These are phyloP conservation scores for Oncorhynchus masou DNA, from an alignment of 2,113 vertebrate species.

Conservation along the genomic window DNA sequence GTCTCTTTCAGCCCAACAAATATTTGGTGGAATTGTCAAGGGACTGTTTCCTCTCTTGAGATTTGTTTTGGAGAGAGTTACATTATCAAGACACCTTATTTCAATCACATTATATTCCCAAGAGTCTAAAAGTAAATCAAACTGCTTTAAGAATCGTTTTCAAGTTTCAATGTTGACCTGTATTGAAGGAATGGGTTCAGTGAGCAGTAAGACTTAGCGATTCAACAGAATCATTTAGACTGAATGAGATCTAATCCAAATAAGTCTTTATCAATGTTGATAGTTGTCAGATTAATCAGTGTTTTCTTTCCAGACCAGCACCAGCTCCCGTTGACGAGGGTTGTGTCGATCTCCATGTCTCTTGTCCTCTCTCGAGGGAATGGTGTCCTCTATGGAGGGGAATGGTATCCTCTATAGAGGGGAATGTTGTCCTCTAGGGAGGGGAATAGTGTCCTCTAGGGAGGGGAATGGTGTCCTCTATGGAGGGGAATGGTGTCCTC, in stretches of 20 bases:
- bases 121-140: background rate
- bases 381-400: too few species aligned
- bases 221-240: background rate
- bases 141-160: background rate
- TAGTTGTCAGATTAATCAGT: slow-evolving; percentile 30
- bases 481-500: too few species aligned
- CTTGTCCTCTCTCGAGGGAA: background rate
- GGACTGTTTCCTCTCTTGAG: background rate
- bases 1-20: slow-evolving; percentile 6
- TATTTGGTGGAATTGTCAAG: background rate
- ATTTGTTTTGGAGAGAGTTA: background rate
- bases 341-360: background rate
- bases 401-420: too few species aligned
- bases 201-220: background rate
- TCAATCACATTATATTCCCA: background rate
- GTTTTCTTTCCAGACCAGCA: slow-evolving; percentile 49
- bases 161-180: background rate
- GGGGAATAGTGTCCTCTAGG: too few species aligned
- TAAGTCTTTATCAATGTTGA: background rate
- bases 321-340: slow-evolving; percentile 32
- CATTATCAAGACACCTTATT: background rate
- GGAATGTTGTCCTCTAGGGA: too few species aligned
- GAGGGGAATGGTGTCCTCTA: too few species aligned
- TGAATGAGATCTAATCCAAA: background rate
- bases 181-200: background rate